Base-by-base conservation (phyloP, 2,888 invertebrate genomes). In the Clepsis dumicolana region DNA sequence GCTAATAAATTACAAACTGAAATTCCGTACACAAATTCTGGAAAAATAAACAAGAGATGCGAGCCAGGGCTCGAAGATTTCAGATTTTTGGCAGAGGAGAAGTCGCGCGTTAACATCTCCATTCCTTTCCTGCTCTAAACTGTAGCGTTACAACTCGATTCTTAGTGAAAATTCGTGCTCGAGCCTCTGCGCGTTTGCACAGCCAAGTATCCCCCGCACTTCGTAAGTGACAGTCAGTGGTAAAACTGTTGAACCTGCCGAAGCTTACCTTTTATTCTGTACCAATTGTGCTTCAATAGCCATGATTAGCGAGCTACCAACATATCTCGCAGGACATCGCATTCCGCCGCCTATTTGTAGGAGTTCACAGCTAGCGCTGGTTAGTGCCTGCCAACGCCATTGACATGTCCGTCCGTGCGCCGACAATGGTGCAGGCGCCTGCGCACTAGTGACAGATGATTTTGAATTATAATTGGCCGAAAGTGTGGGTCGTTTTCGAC, bases 281-380 rank as follows among this genome's bases (percentile, higher is more conserved):
- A 44, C 41, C 48, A 65, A 65, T 65, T 65, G 65, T 65, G 27
- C 29, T 27, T 54, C 54, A 56, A 56, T 18, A 59, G 38, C n/a
- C 57, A 68, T 67, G 64, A 65, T 71, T 72, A 60, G 67, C 62
- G 60, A 64, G 64, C 66, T 65, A 72, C 65, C 67, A 72, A 74
- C 68, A 74, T 70, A 66, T 71, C 69, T 50, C 44, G 71, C 60
- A 63, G 60, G 25, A 68, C 74, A 70, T 70, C 70, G 73, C 73
- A 78, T 78, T 75, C 79, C 77, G 74, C 73, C 74, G 77, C 69
- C 86, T 77, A 90, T 91, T 91, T 90, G 91, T 89, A 87, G 81
- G 79, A 81, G 79, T 90, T 91, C 89, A 88, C 89, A 83, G 89
- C 89, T 87, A 71, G 61, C 27, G 81, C 86, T 89, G 87, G 89